Evolutionary conservation across 2,888 invertebrate species (phyloP).

Genomic region (Acanthosepion pharaonis): DNA sequence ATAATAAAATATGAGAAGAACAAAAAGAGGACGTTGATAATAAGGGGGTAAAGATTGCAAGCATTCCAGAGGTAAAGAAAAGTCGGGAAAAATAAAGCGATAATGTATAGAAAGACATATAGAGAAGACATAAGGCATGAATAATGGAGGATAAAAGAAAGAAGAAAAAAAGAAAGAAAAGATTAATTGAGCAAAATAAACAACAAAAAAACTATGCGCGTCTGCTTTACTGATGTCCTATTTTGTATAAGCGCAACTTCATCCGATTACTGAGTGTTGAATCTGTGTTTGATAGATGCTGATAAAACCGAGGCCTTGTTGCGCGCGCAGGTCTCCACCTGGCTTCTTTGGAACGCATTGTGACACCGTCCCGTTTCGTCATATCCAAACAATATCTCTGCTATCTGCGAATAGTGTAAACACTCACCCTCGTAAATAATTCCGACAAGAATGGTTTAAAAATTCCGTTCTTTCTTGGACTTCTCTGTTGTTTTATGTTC

Average conservation of each 20-base stretch:
- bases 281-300: too few relatives aligned
- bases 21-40: too few relatives aligned
- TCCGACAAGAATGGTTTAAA: not conserved
- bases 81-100: too few relatives aligned
- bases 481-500: not conserved
- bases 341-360: slow-evolving; percentile 5
- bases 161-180: not conserved
- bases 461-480: not conserved
- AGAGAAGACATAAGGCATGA: too few relatives aligned
- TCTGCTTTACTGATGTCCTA: not conserved
- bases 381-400: not conserved
- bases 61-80: too few relatives aligned
- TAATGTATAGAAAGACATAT: too few relatives aligned
- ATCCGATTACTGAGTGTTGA: not conserved
- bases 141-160: not conserved
- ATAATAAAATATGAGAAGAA: too few relatives aligned
- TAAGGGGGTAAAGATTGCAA: too few relatives aligned
- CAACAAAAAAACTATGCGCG: not conserved
- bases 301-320: not conserved
- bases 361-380: not conserved
- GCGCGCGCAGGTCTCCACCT: not conserved
- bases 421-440: not conserved
- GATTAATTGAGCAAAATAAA: not conserved
- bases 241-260: not conserved
- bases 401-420: not conserved